phyloP scores from a whole-genome alignment of 1,140 invertebrate species.

The Drosophila lini region DNA sequence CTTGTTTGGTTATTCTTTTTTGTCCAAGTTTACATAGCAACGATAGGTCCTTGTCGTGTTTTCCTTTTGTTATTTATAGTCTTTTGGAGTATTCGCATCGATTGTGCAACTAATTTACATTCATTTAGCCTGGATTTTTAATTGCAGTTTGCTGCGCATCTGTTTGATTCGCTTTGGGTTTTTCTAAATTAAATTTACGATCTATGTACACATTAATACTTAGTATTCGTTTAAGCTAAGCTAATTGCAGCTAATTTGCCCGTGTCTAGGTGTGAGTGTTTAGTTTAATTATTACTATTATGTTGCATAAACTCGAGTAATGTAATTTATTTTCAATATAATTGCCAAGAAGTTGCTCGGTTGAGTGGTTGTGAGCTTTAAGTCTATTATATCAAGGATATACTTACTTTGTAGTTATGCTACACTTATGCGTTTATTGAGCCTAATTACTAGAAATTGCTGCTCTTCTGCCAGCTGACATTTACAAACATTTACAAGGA shows the following conservation, averaged over 20 bases:
- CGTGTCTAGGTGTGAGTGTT: conserved; percentile 22
- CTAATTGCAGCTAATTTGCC: conserved; percentile 72
- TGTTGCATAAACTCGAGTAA: conserved; percentile 48
- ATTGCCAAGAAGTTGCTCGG: conserved; percentile 68
- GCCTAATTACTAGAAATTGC: conserved; percentile 68
- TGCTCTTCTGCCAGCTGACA: conserved; percentile 21
- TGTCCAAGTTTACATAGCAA: conserved; percentile 44
- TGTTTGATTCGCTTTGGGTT: conserved; percentile 29
- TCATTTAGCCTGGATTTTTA: conserved; percentile 42
- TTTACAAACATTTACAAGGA: conserved; percentile 70
- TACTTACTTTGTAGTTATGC: conserved; percentile 30
- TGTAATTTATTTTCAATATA: conserved; percentile 63
- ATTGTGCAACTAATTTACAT: conserved; percentile 65
- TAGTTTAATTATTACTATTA: conserved; percentile 23
- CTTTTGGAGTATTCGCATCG: conserved; percentile 62
- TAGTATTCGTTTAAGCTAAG: conserved; percentile 63
- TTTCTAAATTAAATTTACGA: conserved; percentile 43
- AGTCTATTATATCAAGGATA: conserved; percentile 58
- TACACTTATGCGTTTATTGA: conserved; percentile 56
- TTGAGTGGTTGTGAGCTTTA: conserved; percentile 32
- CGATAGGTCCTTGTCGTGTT: conserved; percentile 35
- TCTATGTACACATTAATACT: conserved; percentile 59
- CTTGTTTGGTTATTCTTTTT: not conserved
- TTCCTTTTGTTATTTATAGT: conserved; percentile 61
- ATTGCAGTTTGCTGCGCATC: conserved; percentile 24